Conservation (phyloP, 1,140 invertebrate species). For the Drosophila obscura region DNA sequence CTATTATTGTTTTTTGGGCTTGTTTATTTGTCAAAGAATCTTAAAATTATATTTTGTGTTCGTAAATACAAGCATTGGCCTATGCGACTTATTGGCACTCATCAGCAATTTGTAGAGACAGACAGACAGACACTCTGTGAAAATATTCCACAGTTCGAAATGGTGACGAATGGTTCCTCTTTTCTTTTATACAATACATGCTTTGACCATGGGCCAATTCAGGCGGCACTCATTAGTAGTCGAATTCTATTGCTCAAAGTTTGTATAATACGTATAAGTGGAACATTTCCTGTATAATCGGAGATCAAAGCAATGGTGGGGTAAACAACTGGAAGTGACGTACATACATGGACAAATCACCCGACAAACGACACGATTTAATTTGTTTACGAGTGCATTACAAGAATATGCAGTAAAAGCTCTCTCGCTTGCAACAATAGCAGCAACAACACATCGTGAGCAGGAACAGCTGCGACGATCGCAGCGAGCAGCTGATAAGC, state of each 20-base stretch:
- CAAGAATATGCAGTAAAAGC: conserved; percentile 24
- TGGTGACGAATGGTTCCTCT: conserved; percentile 55
- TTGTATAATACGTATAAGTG: conserved; percentile 1
- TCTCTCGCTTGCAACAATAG: conserved; percentile 26
- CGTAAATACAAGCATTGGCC: conserved; percentile 19
- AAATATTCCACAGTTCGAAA: conserved; percentile 57
- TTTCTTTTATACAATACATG: conserved; percentile 8
- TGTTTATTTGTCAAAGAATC: conserved; percentile 9
- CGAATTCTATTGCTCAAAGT: too few relatives aligned
- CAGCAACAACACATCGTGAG: too few relatives aligned
- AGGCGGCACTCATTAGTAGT: conserved; percentile 14
- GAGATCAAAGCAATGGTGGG: too few relatives aligned
- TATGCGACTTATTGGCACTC: conserved; percentile 56
- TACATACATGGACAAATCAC: conserved; percentile 25
- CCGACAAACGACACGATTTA: conserved; percentile 9
- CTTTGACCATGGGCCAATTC: conserved; percentile 56
- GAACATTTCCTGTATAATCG: conserved; percentile 36
- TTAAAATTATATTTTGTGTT: conserved; percentile 29
- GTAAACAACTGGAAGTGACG: conserved; percentile 27
- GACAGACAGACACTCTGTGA: conserved; percentile 11
- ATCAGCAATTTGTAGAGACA: conserved; percentile 43
- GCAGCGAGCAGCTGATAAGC: conserved; percentile 69
- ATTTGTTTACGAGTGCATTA: conserved; percentile 14
- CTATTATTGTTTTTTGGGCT: conserved; percentile 17
- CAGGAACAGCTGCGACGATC: conserved; percentile 65